These are phyloP conservation scores for Brachionus koreanus DNA, from an alignment of 1,140 invertebrate species.

Conservation along the genomic window DNA sequence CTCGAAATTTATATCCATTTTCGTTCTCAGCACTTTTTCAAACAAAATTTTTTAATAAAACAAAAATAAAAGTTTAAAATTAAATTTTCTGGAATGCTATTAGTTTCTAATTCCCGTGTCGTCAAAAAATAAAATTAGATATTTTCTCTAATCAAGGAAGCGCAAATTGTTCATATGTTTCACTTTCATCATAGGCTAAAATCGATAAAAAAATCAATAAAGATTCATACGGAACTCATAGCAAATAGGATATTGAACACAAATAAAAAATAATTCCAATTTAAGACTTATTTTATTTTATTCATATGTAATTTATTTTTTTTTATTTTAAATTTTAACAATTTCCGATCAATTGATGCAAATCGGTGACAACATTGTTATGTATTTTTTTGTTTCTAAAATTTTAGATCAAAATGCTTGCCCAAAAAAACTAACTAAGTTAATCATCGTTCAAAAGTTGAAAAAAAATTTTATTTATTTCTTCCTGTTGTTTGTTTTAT, in stretches of 20 bases:
- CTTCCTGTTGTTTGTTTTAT: constrained; percentile 3
- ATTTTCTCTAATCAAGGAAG: constrained; percentile 25
- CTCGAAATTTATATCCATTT: background rate
- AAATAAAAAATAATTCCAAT: constrained; percentile 1
- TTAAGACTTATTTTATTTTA: background rate
- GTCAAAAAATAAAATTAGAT: background rate
- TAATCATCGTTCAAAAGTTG: background rate
- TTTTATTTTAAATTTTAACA: background rate
- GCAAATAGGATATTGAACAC: constrained; percentile 17
- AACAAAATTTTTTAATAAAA: background rate
- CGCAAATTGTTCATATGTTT: background rate
- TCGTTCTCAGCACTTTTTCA: background rate
- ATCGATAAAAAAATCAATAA: constrained; percentile 15
- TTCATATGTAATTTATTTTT: too few species aligned
- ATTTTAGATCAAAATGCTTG: background rate
- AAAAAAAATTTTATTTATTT: background rate
- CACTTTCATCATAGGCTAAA: background rate
- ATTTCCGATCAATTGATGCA: background rate
- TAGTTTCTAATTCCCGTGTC: background rate
- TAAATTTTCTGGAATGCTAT: background rate
- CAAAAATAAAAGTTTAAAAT: background rate
- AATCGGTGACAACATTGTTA: background rate
- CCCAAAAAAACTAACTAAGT: background rate
- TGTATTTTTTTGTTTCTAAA: background rate
- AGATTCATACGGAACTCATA: constrained; percentile 7